Evolutionary conservation across 2,113 vertebrate species (phyloP).

Genomic region (Rhabdornis inornatus): DNA sequence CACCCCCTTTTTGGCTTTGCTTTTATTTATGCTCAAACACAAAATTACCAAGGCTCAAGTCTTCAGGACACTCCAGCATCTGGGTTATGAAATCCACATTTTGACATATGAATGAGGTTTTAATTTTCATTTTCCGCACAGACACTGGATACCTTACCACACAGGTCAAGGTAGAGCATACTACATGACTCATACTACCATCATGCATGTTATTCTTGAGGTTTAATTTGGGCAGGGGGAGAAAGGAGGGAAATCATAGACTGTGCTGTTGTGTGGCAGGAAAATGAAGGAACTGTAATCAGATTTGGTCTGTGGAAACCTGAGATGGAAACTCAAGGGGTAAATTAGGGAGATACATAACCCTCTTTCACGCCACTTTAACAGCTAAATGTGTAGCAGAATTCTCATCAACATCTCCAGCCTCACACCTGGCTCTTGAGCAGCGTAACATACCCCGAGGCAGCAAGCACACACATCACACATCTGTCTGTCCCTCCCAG

Average conservation of each 20-base stretch:
- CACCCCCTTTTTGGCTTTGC: neutral
- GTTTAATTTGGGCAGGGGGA: neutral
- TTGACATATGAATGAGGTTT: neutral
- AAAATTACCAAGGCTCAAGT: neutral
- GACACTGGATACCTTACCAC: neutral
- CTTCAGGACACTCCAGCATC: neutral
- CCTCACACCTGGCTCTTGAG: neutral
- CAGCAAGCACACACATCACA: neutral
- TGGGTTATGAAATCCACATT: neutral
- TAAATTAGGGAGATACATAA: neutral
- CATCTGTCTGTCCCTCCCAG: neutral
- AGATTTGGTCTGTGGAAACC: neutral
- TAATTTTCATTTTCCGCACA: neutral
- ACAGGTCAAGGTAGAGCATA: neutral
- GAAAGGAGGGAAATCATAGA: neutral
- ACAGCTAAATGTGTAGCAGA: neutral
- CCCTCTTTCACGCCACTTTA: neutral
- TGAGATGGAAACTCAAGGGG: neutral
- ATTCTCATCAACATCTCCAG: neutral
- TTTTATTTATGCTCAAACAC: neutral
- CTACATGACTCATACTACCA: neutral
- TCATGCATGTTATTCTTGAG: neutral
- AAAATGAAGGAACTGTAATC: neutral
- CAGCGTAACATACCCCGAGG: accelerated
- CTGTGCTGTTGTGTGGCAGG: neutral